Base-by-base conservation (phyloP, 2,113 vertebrate species). In the Aplodontia rufa region DNA sequence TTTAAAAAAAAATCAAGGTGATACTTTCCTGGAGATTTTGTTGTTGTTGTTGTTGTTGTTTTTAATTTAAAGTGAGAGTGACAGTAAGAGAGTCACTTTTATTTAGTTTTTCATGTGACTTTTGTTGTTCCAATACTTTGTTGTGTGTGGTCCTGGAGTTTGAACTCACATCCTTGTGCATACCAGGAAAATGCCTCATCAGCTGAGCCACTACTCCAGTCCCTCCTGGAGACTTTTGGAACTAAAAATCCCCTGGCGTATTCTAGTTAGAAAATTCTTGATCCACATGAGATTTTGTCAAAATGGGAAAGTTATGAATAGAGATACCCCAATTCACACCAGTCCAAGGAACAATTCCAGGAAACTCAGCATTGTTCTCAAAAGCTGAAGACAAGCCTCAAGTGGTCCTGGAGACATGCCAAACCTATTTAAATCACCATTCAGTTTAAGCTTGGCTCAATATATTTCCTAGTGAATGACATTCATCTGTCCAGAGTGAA, bases 381-480 rank as follows among this genome's bases (percentile, higher is more conserved):
- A 58, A 94, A 89, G 9, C 24, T 58, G 30, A 91, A 86, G 42
- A 91, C 42, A 91, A 37, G 20, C 74, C 42, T 76, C 11, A 22
- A 11, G 4, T 79, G 10, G 35, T 14, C 69, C 40, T 91, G 62
- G 66, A 92, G 20, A 60, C 8, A 72, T 53, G 42, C 62, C 32
- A 42, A 49, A 12, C 19, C 76, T 5, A 51, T 78, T 75, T 84
- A 94, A 94, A 92, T 84, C 62, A 84, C 28, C 30, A 68, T 62
- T 58, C 30, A 76, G 51, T 94, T 95, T 94, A 84, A 96, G 93
- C 32, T 60, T 7, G 3, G 53, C 9, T 5, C n/a, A 78, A 75
- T 93, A 40, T 60, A 90, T 80, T 91, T 97, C 89, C 74, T 69
- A 93, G 49, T 66, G 45, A 94, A 76, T 96, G 83, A 83, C 64